phyloP scores from a whole-genome alignment of 2,888 invertebrate species.

The Pseudococcus viburni region DNA sequence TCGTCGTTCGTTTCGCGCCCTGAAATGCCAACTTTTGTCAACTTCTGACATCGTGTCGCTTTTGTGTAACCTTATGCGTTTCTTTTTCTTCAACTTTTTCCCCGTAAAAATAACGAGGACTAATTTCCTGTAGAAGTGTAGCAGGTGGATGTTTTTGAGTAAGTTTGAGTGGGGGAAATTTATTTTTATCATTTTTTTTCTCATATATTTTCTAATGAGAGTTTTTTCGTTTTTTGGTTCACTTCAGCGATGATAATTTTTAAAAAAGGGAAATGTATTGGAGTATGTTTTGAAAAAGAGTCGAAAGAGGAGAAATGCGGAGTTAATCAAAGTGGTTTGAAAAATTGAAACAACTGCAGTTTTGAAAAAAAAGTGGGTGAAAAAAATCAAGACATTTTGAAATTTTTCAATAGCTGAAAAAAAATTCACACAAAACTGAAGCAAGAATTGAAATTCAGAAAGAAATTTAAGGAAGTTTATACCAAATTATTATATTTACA shows the following conservation, averaged over 20 bases:
- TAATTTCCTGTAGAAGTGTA: background rate
- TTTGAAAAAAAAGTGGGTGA: too few relatives aligned
- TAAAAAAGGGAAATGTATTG: too few relatives aligned
- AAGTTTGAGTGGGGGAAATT: background rate
- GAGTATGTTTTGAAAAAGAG: background rate
- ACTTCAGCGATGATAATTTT: too few relatives aligned
- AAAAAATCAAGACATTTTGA: too few relatives aligned
- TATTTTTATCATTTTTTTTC: background rate
- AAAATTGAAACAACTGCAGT: too few relatives aligned
- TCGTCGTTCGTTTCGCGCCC: background rate
- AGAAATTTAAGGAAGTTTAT: too few relatives aligned
- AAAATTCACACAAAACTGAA: too few relatives aligned
- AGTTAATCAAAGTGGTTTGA: too few relatives aligned
- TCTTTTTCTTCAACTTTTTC: background rate
- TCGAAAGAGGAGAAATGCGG: too few relatives aligned
- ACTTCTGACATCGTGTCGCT: slow-evolving; percentile 37
- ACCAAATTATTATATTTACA: too few relatives aligned
- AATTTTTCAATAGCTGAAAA: too few relatives aligned
- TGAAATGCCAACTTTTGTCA: slow-evolving; percentile 44
- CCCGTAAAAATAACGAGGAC: background rate
- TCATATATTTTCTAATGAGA: background rate
- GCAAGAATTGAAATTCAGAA: too few relatives aligned
- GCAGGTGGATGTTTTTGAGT: background rate
- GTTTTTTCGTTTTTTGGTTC: background rate
- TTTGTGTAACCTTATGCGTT: slow-evolving; percentile 6